Conservation (phyloP, 1,140 invertebrate species). For the Eriosoma lanigerum region DNA sequence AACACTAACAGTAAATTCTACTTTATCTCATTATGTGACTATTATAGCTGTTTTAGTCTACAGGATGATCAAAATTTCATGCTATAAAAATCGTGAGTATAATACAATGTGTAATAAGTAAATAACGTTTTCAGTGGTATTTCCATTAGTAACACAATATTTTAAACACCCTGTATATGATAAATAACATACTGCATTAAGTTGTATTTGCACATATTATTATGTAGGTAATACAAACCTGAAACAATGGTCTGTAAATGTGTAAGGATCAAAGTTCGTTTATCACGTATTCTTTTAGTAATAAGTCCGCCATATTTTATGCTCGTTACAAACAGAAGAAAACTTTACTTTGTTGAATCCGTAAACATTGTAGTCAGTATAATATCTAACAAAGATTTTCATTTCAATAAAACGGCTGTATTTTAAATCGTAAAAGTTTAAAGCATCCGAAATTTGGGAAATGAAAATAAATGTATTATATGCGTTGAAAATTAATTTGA, state of each 20-base stretch:
- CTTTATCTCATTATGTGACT: background rate
- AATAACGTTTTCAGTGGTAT: too few species aligned
- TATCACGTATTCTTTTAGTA: background rate
- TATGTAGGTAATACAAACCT: too few species aligned
- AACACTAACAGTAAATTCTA: background rate
- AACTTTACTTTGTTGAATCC: slow-evolving; percentile 7
- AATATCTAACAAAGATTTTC: background rate
- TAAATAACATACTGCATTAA: too few species aligned
- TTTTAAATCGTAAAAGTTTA: background rate
- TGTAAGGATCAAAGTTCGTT: slow-evolving; percentile 9
- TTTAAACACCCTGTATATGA: too few species aligned
- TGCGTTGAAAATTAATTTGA: too few species aligned
- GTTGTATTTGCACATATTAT: too few species aligned
- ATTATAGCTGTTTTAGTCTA: too few species aligned
- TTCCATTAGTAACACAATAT: too few species aligned
- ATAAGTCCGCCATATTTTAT: background rate
- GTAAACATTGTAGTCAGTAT: background rate
- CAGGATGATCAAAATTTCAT: too few species aligned
- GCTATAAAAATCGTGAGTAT: background rate
- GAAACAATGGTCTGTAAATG: background rate
- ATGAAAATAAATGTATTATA: too few species aligned
- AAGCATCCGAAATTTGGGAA: too few species aligned
- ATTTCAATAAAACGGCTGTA: background rate
- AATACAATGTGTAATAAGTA: too few species aligned
- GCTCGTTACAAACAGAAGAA: background rate